These are phyloP conservation scores for Trichonephila clavipes DNA, from an alignment of 1,140 invertebrate species.

Conservation along the genomic window DNA sequence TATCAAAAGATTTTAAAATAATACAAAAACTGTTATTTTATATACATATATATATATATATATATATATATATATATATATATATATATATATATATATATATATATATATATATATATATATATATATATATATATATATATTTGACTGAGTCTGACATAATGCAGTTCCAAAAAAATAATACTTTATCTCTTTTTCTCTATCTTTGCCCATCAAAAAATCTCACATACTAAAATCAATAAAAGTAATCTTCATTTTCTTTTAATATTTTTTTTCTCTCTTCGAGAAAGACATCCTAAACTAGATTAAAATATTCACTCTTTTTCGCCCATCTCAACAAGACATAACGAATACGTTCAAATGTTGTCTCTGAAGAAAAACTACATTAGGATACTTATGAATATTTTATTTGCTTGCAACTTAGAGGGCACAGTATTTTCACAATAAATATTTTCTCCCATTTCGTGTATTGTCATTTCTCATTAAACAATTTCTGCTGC, in stretches of 20 bases:
- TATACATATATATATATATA: too few species aligned
- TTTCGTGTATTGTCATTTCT: slow-evolving; percentile 70
- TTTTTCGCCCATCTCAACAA: slow-evolving; percentile 17
- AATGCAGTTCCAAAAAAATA: background rate
- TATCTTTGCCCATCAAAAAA: background rate
- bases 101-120: too few species aligned
- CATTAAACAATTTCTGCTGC: slow-evolving; percentile 30
- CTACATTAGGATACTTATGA: slow-evolving; percentile 57
- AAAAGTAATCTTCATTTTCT: slow-evolving; percentile 60
- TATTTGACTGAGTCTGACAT: background rate
- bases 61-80: too few species aligned
- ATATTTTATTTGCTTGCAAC: slow-evolving; percentile 69
- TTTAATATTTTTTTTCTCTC: background rate
- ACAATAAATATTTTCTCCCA: slow-evolving; percentile 57
- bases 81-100: too few species aligned
- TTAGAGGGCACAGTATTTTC: background rate
- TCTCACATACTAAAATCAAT: slow-evolving; percentile 48
- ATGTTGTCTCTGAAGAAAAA: slow-evolving; percentile 56
- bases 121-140: background rate
- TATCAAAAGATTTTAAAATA: too few species aligned
- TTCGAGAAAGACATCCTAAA: background rate
- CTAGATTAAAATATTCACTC: slow-evolving; percentile 44
- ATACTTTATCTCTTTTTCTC: background rate
- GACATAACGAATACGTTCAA: background rate
- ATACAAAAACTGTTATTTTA: too few species aligned